A percentile compares a stretch with the other conserved stretches of the same genome.
Evolutionary conservation across 2,797 vertebrate species (phyloP).

Genomic region (Caiman crocodilus): DNA sequence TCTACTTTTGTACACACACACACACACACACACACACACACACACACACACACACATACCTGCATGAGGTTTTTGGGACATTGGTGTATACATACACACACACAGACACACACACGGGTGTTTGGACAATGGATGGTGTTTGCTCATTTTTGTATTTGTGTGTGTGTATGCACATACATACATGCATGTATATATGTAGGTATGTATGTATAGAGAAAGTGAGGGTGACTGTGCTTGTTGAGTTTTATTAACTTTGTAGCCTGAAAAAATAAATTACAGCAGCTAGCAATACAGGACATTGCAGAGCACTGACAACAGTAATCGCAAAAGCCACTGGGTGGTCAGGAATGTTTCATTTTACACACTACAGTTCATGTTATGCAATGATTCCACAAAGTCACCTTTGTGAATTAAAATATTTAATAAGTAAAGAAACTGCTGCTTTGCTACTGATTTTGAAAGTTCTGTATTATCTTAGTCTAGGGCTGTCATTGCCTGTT

Average conservation of each 20-base stretch:
- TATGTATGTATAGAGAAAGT: too few relatives aligned
- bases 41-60: too few relatives aligned
- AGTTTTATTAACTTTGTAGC: not conserved
- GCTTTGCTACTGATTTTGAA: not conserved
- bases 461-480: not conserved
- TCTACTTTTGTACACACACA: too few relatives aligned
- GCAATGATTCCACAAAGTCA: not conserved
- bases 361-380: not conserved
- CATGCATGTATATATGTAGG: too few relatives aligned
- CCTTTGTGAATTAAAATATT: constrained; percentile 23
- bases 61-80: too few relatives aligned
- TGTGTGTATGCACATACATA: too few relatives aligned
- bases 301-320: not conserved
- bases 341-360: not conserved
- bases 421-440: not conserved
- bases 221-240: not conserved
- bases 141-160: too few relatives aligned
- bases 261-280: not conserved
- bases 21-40: too few relatives aligned
- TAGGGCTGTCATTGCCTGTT: constrained; percentile 12
- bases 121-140: too few relatives aligned
- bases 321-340: not conserved
- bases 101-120: too few relatives aligned
- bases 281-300: not conserved
- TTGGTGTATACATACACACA: too few relatives aligned